Evolutionary conservation across 2,113 vertebrate species (phyloP).

Genomic region (Chaetodon trifascialis): DNA sequence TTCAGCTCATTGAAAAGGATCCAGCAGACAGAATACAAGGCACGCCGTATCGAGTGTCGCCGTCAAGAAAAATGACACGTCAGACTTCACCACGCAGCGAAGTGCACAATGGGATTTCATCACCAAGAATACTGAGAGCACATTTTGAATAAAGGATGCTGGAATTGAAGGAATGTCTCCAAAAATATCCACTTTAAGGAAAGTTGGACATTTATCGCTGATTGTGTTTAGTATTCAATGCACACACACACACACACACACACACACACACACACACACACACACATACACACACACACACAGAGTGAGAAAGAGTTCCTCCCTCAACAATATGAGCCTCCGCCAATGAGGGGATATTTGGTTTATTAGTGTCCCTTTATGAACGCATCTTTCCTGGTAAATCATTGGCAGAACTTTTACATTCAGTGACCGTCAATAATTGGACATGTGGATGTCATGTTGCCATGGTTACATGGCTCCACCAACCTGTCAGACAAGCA

Average conservation of each 20-base stretch:
- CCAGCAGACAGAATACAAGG: slow-evolving; percentile 62
- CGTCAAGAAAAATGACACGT: slow-evolving; percentile 49
- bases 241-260: no score
- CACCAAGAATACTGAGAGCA: neutral
- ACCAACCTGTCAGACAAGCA: slow-evolving; percentile 78
- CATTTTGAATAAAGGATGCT: neutral
- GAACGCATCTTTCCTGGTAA: slow-evolving; percentile 22
- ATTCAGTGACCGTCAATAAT: slow-evolving; percentile 52
- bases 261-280: neutral
- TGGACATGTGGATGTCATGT: slow-evolving; percentile 51
- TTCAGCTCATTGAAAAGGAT: slow-evolving; percentile 68
- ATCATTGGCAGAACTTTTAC: slow-evolving; percentile 44
- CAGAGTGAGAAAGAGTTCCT: neutral
- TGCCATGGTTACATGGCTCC: slow-evolving; percentile 53
- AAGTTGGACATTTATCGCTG: neutral
- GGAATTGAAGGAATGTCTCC: neutral
- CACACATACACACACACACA: neutral
- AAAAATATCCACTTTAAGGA: neutral
- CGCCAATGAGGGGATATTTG: neutral
- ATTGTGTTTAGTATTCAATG: neutral
- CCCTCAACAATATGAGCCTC: neutral
- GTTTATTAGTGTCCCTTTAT: neutral
- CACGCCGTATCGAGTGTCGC: slow-evolving; percentile 65
- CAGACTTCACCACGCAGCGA: slow-evolving; percentile 24
- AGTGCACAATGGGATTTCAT: slow-evolving; percentile 28